Conservation (phyloP, 2,113 vertebrate species). For the Grammomys dolichurus region DNA sequence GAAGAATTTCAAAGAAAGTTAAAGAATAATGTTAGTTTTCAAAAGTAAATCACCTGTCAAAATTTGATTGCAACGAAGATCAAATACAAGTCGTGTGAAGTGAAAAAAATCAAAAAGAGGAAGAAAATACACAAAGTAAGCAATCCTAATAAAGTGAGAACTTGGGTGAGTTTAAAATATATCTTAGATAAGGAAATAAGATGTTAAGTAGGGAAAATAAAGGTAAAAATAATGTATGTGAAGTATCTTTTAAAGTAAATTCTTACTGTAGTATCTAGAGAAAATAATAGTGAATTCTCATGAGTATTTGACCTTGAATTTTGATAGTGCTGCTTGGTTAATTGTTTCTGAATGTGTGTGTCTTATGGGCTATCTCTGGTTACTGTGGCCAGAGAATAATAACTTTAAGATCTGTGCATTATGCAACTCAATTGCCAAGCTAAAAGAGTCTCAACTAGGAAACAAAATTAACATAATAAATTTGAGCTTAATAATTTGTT, state of each 20-base stretch:
- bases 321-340: neutral
- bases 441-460: neutral
- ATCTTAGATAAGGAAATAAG: neutral
- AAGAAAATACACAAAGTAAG: neutral
- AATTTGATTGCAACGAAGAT: slow-evolving; percentile 36
- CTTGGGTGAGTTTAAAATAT: neutral
- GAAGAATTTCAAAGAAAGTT: slow-evolving; percentile 33
- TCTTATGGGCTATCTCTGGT: neutral
- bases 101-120: neutral
- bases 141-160: neutral
- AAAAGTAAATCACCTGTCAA: slow-evolving; percentile 46
- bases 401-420: neutral
- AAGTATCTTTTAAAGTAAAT: neutral
- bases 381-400: neutral
- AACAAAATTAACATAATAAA: slow-evolving; percentile 4
- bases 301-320: neutral
- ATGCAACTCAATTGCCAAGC: neutral
- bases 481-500: neutral
- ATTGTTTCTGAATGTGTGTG: neutral
- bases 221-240: neutral
- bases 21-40: neutral
- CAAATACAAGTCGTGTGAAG: neutral
- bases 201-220: neutral
- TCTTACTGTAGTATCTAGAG: neutral
- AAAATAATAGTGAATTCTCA: neutral